These are phyloP conservation scores for Anolis sagrei DNA, from an alignment of 2,113 vertebrate species.

Conservation along the genomic window DNA sequence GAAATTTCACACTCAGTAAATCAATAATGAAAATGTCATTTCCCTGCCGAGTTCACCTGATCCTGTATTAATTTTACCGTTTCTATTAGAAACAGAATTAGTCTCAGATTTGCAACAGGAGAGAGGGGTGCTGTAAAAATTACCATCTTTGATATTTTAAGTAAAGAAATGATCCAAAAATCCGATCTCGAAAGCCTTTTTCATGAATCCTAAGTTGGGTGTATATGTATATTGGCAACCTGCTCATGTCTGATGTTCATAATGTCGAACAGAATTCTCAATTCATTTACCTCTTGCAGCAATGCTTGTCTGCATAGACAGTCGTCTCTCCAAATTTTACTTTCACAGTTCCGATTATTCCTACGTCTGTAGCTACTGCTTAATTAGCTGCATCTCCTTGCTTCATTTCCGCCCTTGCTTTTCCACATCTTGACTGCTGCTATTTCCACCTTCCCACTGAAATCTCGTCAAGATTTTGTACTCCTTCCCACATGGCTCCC, in stretches of 20 bases:
- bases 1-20: slow-evolving; percentile 80
- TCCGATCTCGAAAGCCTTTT: slow-evolving; percentile 56
- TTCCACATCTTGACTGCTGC: too few relatives aligned
- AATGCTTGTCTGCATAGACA: too few relatives aligned
- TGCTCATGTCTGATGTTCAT: neutral
- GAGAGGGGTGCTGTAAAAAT: slow-evolving; percentile 74
- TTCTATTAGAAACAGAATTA: slow-evolving; percentile 76
- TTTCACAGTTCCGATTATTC: too few relatives aligned
- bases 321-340: too few relatives aligned
- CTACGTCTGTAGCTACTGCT: too few relatives aligned
- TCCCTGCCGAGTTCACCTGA: slow-evolving; percentile 79
- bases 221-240: slow-evolving; percentile 33
- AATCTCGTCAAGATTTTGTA: too few relatives aligned
- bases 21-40: slow-evolving; percentile 84
- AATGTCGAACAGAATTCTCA: neutral
- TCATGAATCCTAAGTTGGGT: slow-evolving; percentile 8
- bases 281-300: too few relatives aligned
- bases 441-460: too few relatives aligned
- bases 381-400: too few relatives aligned
- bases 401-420: too few relatives aligned
- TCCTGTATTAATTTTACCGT: slow-evolving; percentile 76
- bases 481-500: too few relatives aligned
- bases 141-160: slow-evolving; percentile 71
- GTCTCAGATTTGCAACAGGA: slow-evolving; percentile 73
- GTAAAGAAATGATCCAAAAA: slow-evolving; percentile 71